A percentile compares a stretch with the other conserved stretches of the same genome.
Evolutionary conservation across 2,113 vertebrate species (phyloP).

Genomic region (Pao palembangensis): DNA sequence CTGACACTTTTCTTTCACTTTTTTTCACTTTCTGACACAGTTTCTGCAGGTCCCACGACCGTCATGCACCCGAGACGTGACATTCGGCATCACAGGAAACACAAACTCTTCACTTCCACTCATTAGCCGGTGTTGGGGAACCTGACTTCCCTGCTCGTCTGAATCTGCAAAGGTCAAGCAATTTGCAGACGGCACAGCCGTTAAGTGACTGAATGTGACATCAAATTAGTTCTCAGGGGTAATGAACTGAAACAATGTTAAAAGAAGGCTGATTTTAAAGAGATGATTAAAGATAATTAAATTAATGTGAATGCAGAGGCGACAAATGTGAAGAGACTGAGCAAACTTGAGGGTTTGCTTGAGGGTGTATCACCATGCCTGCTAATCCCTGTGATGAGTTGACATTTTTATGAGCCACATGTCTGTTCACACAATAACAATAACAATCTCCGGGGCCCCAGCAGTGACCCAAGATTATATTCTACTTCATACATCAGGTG

Average conservation of each 20-base stretch:
- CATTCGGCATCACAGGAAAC: constrained; percentile 8
- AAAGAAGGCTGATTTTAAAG: constrained; percentile 21
- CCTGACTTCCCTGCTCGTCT: not conserved
- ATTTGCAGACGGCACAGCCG: constrained; percentile 23
- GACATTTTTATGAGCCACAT: constrained; percentile 71
- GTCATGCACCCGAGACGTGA: constrained; percentile 1
- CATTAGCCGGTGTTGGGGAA: constrained; percentile 11
- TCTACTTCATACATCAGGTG: constrained; percentile 69
- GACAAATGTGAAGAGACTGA: not conserved
- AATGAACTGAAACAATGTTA: constrained; percentile 35
- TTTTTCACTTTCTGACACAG: not conserved
- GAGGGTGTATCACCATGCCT: constrained; percentile 18
- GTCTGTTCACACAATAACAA: constrained; percentile 70
- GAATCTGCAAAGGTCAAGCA: constrained; percentile 12
- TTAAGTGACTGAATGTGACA: constrained; percentile 28
- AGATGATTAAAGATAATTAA: constrained; percentile 1
- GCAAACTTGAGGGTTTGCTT: not conserved
- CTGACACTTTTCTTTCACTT: too few species aligned
- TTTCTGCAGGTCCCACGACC: not conserved
- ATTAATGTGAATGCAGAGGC: not conserved
- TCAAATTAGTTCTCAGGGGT: constrained; percentile 24
- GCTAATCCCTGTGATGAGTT: constrained; percentile 64
- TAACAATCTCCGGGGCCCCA: constrained; percentile 35
- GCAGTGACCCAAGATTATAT: constrained; percentile 58
- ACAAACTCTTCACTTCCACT: not conserved